Percentiles rank a stretch among this genome's conserved stretches.
Evolutionary conservation across 2,888 invertebrate genomes (phyloP).

Genomic region (Megastigmus dorsalis): DNA sequence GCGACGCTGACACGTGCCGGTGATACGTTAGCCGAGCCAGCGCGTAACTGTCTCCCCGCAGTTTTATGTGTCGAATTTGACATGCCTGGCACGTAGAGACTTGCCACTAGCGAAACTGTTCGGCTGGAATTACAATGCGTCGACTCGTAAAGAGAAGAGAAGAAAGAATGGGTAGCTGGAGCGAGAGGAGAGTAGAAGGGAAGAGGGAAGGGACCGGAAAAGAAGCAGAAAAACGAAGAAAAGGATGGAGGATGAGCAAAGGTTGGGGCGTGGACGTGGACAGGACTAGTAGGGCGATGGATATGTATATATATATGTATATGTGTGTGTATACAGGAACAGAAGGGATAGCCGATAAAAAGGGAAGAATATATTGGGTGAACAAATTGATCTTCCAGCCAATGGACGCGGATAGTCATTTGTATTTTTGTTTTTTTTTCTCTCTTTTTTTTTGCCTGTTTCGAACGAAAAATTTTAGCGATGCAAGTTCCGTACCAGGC

Average conservation of each 20-base stretch:
- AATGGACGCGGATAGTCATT: too few species aligned
- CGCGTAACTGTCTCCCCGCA: conserved; percentile 69
- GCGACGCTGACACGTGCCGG: conserved; percentile 68
- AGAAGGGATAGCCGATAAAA: conserved; percentile 37
- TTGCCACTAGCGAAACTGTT: conserved; percentile 72
- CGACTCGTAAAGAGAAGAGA: conserved; percentile 54
- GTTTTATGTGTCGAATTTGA: conserved; percentile 74
- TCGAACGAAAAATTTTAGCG: neutral
- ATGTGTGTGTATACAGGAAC: conserved; percentile 24
- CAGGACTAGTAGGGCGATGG: conserved; percentile 39
- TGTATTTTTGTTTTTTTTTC: too few species aligned
- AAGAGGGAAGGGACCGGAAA: neutral
- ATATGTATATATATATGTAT: neutral
- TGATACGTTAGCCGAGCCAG: conserved; percentile 71
- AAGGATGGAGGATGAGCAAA: conserved; percentile 1
- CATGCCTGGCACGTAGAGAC: conserved; percentile 72
- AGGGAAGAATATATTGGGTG: conserved; percentile 35
- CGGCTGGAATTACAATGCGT: conserved; percentile 73
- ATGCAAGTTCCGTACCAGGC: neutral
- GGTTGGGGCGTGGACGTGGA: conserved; percentile 29
- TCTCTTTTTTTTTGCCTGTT: neutral
- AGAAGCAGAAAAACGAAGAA: neutral
- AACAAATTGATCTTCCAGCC: conserved; percentile 31
- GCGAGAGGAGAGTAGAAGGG: neutral
- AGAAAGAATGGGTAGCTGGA: conserved; percentile 49